These are phyloP conservation scores for Dolichotis patagonum DNA, from an alignment of 2,113 vertebrate species.

Conservation along the genomic window DNA sequence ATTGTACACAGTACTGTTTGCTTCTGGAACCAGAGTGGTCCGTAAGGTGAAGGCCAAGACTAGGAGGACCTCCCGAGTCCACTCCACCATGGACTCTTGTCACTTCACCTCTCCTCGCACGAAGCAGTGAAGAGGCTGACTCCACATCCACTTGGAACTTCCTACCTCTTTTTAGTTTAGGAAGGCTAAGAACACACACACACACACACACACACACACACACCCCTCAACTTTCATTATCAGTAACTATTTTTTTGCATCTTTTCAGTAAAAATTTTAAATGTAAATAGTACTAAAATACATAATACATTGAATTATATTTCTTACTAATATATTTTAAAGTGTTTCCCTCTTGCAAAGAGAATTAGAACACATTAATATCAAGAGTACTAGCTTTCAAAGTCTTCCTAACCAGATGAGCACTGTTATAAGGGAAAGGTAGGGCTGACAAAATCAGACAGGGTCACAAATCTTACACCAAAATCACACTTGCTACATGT, in stretches of 20 bases:
- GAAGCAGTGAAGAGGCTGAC: background rate
- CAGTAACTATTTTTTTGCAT: background rate
- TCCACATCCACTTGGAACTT: background rate
- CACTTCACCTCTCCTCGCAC: background rate
- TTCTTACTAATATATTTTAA: background rate
- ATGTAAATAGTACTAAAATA: background rate
- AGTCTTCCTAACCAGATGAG: background rate
- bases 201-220: background rate
- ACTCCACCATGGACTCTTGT: background rate
- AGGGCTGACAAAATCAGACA: background rate
- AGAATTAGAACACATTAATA: conserved; percentile 10
- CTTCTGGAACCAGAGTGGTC: background rate
- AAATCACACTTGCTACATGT: background rate
- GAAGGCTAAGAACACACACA: background rate
- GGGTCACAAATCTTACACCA: background rate
- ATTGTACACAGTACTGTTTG: background rate
- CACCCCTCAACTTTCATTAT: background rate
- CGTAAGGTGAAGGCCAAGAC: background rate
- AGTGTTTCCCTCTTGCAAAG: conserved; percentile 21
- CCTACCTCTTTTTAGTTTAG: background rate
- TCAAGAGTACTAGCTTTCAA: background rate
- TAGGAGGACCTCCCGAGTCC: background rate
- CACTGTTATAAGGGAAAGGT: background rate
- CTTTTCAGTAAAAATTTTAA: conserved; percentile 39
- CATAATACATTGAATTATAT: background rate